Conservation (phyloP, 1,140 invertebrate species). For the Glossosoma conforme region DNA sequence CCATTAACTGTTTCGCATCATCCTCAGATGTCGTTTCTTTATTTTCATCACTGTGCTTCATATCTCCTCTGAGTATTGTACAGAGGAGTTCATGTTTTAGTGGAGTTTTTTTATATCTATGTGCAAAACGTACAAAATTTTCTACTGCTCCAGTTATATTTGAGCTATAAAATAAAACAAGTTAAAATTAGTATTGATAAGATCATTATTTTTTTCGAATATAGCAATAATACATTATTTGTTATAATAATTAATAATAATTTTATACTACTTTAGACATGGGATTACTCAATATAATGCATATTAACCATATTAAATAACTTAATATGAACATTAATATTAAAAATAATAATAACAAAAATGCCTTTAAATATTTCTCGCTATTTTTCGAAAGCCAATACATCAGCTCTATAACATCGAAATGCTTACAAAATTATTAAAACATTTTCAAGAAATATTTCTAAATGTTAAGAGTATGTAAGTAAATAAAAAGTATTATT, state of each 20-base stretch:
- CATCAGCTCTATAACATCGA: no score
- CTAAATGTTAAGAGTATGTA: slow-evolving; percentile 4
- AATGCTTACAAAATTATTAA: slow-evolving; percentile 3
- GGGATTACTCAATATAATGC: no score
- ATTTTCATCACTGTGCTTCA: no score
- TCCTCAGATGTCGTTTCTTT: no score
- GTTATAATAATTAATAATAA: no score
- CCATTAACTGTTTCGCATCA: no score
- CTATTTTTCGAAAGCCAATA: no score
- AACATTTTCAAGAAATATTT: background rate
- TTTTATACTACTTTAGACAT: no score
- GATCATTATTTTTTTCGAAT: background rate
- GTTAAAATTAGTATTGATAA: slow-evolving; percentile 7
- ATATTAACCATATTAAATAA: no score
- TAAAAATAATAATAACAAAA: no score
- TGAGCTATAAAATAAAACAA: slow-evolving; percentile 35
- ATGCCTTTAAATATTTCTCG: no score
- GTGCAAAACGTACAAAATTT: slow-evolving; percentile 38
- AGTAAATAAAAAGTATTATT: slow-evolving; percentile 10
- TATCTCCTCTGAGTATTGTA: slow-evolving; percentile 17
- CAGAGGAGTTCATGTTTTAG: slow-evolving; percentile 52
- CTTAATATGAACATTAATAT: no score
- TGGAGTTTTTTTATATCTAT: slow-evolving; percentile 49
- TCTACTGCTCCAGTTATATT: slow-evolving; percentile 46
- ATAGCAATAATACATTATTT: background rate